These are phyloP conservation scores for Malurus splendens DNA, from an alignment of 2,797 vertebrate genomes.

Conservation along the genomic window DNA sequence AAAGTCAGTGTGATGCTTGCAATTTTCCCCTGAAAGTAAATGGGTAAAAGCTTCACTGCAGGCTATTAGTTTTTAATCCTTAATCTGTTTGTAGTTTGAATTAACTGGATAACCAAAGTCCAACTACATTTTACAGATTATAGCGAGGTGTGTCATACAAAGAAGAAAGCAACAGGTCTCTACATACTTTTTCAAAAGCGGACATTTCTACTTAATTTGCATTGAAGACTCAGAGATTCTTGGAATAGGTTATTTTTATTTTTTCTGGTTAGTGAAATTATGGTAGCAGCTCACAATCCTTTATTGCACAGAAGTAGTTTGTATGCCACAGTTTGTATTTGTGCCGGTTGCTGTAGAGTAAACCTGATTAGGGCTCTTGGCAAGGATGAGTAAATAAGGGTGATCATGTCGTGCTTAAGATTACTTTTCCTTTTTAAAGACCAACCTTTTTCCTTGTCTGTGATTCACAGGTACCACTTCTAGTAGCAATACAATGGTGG, in stretches of 20 bases:
- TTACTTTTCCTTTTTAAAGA: neutral
- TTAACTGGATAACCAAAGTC: neutral
- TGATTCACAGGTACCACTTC: constrained; percentile 88
- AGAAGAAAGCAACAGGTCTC: neutral
- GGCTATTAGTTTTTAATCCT: neutral
- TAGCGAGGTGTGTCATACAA: neutral
- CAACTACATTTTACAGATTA: neutral
- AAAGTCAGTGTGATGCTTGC: neutral
- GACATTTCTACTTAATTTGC: neutral
- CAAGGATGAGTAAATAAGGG: neutral
- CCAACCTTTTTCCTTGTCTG: neutral
- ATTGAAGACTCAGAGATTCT: neutral
- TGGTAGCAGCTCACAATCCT: neutral
- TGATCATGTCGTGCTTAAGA: neutral
- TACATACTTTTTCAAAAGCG: neutral
- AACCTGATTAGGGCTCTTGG: neutral
- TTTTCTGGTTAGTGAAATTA: neutral
- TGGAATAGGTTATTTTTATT: neutral
- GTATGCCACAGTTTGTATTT: neutral
- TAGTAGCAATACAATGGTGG: constrained; percentile 99
- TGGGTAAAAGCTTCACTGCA: neutral
- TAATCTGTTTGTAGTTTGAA: neutral
- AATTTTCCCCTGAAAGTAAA: neutral
- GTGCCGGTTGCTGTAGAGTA: neutral
- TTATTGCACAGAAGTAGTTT: neutral